Evolutionary conservation across 2,797 vertebrate genomes (phyloP).

Genomic region (Gymnodraco acuticeps): DNA sequence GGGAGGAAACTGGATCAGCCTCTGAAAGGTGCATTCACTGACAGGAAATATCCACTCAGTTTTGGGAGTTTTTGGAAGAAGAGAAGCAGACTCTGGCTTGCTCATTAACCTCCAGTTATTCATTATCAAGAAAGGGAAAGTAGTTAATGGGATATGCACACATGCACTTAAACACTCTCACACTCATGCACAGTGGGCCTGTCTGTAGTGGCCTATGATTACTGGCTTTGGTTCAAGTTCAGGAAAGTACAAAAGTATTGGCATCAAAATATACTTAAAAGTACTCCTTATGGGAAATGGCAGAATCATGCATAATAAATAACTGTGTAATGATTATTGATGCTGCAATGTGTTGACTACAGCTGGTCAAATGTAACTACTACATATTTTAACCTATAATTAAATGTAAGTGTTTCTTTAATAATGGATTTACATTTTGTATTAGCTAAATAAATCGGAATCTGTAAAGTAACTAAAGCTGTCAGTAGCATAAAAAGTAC

Average conservation of each 20-base stretch:
- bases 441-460: no score
- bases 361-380: no score
- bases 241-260: slow-evolving; percentile 39
- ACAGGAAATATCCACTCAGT: slow-evolving; percentile 61
- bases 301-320: no score
- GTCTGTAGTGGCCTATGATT: slow-evolving; percentile 45
- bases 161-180: slow-evolving; percentile 43
- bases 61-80: slow-evolving; percentile 37
- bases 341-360: no score
- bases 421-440: no score
- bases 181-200: slow-evolving; percentile 32
- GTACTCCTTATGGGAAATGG: no score
- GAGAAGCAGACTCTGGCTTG: slow-evolving; percentile 33
- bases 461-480: no score
- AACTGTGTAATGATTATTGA: no score
- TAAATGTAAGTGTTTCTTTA: no score
- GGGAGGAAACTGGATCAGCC: slow-evolving; percentile 21
- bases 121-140: slow-evolving; percentile 34
- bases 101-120: slow-evolving; percentile 49
- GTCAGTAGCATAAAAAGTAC: no score
- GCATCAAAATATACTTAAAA: no score
- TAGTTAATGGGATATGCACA: slow-evolving; percentile 51
- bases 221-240: slow-evolving; percentile 74
- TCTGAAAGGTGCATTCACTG: slow-evolving; percentile 49
- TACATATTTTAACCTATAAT: no score